Base-by-base conservation (phyloP, 2,888 invertebrate genomes). In the Troglohyphantes excavatus region DNA sequence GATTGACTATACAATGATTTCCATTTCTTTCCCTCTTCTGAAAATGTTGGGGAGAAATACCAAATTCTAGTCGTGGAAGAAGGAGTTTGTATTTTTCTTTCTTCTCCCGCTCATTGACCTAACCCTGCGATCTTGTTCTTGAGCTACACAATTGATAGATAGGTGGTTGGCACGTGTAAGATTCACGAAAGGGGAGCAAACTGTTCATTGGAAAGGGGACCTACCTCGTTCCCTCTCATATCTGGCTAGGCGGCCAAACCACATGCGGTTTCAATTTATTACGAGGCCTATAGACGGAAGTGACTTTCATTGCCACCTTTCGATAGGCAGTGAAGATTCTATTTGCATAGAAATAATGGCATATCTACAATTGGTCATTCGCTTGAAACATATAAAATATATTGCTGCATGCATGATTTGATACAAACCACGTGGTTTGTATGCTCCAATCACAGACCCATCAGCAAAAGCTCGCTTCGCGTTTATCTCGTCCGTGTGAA, bases 41-140 rank as follows among this genome's bases (percentile, higher is more conserved):
- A n/a, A n/a, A n/a, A n/a, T n/a, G n/a, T n/a, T n/a, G 19, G 11
- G 59, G 29, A 29, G 61, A 61, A 75, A 61, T 21, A 61, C n/a
- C 53, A 19, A 75, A 53, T n/a, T n/a, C n/a, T n/a, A n/a, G n/a
- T n/a, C n/a, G n/a, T n/a, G n/a, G n/a, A n/a, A n/a, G 27, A 33
- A 65, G 63, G 33, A 78, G 21, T 63, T 78, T 33, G 33, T 43
- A 61, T 39, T 78, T 78, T 78, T 78, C 59, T 68, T 68, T 29
- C 33, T 75, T 23, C 70, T 70, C 73, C 73, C 70, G 61, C 72
- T 61, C 39, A 65, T n/a, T 83, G 83, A 83, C 83, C 83, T 83
- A 82, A 72, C 82, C 70, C 72, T 61, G 53, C 68, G 83, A 83
- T 72, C 83, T 65, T 29, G 13, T 61, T 39, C 27, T 81, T 65